Base-by-base conservation (phyloP, 2,888 invertebrate genomes). In the Oscheius myriophilus region DNA sequence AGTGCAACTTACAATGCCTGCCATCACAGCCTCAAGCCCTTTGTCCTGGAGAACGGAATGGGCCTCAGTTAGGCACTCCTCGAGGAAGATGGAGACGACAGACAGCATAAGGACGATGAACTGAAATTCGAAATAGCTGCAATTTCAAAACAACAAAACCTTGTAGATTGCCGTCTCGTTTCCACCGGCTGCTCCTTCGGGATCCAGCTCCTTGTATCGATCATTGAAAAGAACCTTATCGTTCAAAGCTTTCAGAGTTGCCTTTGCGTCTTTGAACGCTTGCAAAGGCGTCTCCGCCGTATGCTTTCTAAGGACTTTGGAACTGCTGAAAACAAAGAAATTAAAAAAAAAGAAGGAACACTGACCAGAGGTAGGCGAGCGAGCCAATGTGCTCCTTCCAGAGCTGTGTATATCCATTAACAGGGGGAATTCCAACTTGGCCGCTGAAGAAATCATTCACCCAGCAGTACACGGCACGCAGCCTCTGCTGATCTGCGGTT, bases 371-470 rank as follows among this genome's bases (percentile, higher is more conserved):
- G 21, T 49, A 25, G 12, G 61, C 46, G 21, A 61, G 39, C 21
- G 61, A 46, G 25, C 46, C 12, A 33, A 61, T 61, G 33, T 61
- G 61, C 26, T 61, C 61, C 16, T 26, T 61, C 61, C 61, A 61
- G 3, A 61, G 33, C 1, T 61, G 49, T 46, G 33, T 6, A 33
- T 33, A 33, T 33, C 33, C 33, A 6, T 33, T 33, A 33, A 33
- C 33, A 33, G 4, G 3, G 33, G 33, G 33, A 9, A 33, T 3
- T 33, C 33, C 33, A 33, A 33, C 33, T 9, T 33, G 4, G 33
- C 9, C 4, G 9, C 33, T 9, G 33, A 33, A 33, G 9, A 33
- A 33, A 33, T 33, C 33, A 9, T 3, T 33, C 33, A 33, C 9
- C 33, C 33, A 33, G 33, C 33, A 33, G 33, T 6, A 33, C 3